phyloP scores from a whole-genome alignment of 1,140 invertebrate genomes.

The Tribolium madens region DNA sequence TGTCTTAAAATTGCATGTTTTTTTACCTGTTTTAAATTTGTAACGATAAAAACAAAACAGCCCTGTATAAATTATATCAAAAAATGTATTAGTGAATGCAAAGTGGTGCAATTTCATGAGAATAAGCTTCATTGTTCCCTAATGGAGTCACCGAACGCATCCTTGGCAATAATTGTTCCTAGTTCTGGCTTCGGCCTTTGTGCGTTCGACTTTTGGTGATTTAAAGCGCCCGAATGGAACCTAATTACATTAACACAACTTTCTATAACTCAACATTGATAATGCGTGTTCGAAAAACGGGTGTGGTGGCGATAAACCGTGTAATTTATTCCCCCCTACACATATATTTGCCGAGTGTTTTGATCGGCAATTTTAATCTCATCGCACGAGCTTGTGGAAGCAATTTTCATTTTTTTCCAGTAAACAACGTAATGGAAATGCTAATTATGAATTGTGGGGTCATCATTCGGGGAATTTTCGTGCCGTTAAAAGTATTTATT shows the following conservation, averaged over 20 bases:
- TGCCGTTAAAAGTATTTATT: not conserved
- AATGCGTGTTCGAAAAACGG: constrained; percentile 25
- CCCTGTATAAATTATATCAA: too few species aligned
- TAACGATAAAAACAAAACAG: too few species aligned
- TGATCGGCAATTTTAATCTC: constrained; percentile 38
- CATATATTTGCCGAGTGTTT: constrained; percentile 28
- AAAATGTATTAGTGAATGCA: not conserved
- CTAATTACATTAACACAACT: constrained; percentile 11
- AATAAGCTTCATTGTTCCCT: constrained; percentile 29
- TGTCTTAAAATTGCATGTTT: too few species aligned
- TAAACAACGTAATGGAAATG: constrained; percentile 29
- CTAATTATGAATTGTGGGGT: constrained; percentile 25
- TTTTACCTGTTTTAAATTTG: too few species aligned
- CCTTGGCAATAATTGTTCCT: constrained; percentile 15
- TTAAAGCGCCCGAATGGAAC: not conserved
- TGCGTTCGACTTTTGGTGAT: constrained; percentile 16
- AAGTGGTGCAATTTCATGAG: constrained; percentile 24
- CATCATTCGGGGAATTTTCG: not conserved
- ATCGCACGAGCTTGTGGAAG: not conserved
- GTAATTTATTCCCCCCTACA: constrained; percentile 32
- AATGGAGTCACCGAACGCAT: constrained; percentile 32
- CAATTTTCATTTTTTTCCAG: constrained; percentile 33
- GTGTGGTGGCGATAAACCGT: constrained; percentile 19
- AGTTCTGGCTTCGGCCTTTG: not conserved
- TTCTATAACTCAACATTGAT: constrained; percentile 16